A percentile compares a stretch with the other conserved stretches of the same genome.
Conservation (phyloP, 2,113 vertebrate species). For the Patagioenas fasciata region DNA sequence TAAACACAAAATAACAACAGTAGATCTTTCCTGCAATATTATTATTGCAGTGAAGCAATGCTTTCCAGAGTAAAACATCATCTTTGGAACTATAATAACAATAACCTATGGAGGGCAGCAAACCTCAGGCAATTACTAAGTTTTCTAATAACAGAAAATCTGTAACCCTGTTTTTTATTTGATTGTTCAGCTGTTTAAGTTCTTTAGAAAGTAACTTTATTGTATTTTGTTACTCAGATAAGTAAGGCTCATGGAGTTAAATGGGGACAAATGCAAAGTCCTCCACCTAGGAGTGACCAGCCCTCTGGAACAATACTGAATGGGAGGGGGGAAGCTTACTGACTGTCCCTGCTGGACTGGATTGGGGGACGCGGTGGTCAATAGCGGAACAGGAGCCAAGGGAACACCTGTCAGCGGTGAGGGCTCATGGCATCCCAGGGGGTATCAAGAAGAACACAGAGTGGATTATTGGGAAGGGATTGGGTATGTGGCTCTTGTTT, state of each 20-base stretch:
- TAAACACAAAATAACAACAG: background rate
- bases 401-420: background rate
- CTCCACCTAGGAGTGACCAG: background rate
- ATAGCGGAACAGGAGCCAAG: background rate
- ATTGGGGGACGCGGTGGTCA: background rate
- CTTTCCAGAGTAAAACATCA: background rate
- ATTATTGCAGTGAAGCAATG: background rate
- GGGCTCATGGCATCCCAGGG: background rate
- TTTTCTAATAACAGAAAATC: background rate
- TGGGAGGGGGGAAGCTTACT: too few relatives aligned
- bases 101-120: slow-evolving; percentile 63
- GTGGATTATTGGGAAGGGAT: rapidly evolving
- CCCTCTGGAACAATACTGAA: background rate
- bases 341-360: background rate
- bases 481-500: background rate
- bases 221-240: background rate
- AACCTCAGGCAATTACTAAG: slow-evolving; percentile 5
- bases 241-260: background rate
- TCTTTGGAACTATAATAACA: background rate
- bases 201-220: background rate
- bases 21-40: background rate
- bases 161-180: background rate
- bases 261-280: background rate
- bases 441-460: background rate
- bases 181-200: background rate